Conservation (phyloP, 2,888 invertebrate genomes). For the Argynnis bischoffii region DNA sequence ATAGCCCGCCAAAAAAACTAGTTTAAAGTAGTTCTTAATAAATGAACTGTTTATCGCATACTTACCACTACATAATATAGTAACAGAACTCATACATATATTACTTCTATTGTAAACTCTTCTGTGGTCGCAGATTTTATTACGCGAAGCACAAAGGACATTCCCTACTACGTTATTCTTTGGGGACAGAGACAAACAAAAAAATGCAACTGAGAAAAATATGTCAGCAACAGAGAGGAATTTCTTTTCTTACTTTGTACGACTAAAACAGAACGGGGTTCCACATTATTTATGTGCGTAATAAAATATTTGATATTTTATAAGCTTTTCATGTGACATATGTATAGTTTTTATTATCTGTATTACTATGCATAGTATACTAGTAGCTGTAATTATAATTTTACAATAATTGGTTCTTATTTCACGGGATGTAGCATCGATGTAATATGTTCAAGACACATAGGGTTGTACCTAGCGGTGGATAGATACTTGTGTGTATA, state of each 20-base stretch:
- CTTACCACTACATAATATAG: neutral
- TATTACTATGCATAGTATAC: too few species aligned
- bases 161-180: slow-evolving; percentile 54
- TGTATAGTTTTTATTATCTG: neutral
- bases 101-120: slow-evolving; percentile 5
- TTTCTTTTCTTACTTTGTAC: slow-evolving; percentile 33
- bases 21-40: too few species aligned
- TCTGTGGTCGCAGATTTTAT: slow-evolving; percentile 61
- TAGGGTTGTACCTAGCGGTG: too few species aligned
- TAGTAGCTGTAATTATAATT: too few species aligned
- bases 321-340: neutral
- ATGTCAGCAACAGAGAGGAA: slow-evolving; percentile 30
- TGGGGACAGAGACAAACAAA: slow-evolving; percentile 45
- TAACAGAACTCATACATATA: neutral
- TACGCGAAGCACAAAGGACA: slow-evolving; percentile 64
- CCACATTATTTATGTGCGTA: slow-evolving; percentile 12
- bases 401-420: too few species aligned
- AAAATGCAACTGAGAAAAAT: slow-evolving; percentile 36
- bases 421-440: too few species aligned
- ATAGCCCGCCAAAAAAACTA: too few species aligned
- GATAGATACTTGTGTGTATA: too few species aligned
- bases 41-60: neutral
- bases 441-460: too few species aligned
- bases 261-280: slow-evolving; percentile 17
- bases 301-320: slow-evolving; percentile 9